These are phyloP conservation scores for Alectura lathami DNA, from an alignment of 2,113 vertebrate genomes.

Conservation along the genomic window DNA sequence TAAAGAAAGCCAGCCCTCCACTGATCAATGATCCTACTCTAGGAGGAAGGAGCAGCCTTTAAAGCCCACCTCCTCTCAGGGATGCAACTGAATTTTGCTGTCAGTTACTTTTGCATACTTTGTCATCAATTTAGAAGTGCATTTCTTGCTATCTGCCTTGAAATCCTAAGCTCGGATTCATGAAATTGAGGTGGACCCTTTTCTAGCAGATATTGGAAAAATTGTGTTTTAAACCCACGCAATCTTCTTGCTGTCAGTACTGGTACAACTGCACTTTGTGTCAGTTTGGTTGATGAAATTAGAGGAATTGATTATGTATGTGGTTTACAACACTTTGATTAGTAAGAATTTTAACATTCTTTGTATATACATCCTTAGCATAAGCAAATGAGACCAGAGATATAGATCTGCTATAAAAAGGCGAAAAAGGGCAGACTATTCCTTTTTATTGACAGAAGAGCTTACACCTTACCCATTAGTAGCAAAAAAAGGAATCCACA, in stretches of 20 bases:
- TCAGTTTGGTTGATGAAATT: background rate
- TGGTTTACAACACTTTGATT: background rate
- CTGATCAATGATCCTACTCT: background rate
- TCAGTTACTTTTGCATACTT: background rate
- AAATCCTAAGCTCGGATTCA: background rate
- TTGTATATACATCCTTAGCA: background rate
- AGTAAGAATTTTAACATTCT: background rate
- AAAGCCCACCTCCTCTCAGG: background rate
- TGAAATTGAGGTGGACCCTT: background rate
- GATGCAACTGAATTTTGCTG: background rate
- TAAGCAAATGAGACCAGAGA: background rate
- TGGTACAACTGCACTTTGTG: background rate
- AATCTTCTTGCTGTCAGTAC: background rate
- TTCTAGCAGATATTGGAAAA: background rate
- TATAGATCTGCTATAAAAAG: background rate
- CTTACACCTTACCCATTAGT: background rate
- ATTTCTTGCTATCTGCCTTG: background rate
- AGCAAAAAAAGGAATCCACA: background rate
- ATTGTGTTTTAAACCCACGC: background rate
- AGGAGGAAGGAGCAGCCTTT: background rate
- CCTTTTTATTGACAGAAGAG: background rate
- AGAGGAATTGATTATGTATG: background rate
- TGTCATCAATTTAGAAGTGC: background rate
- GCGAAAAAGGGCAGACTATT: background rate
- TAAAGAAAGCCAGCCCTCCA: background rate